Evolutionary conservation across 2,888 invertebrate genomes (phyloP).

Genomic region (Nipponacmea schrenckii): DNA sequence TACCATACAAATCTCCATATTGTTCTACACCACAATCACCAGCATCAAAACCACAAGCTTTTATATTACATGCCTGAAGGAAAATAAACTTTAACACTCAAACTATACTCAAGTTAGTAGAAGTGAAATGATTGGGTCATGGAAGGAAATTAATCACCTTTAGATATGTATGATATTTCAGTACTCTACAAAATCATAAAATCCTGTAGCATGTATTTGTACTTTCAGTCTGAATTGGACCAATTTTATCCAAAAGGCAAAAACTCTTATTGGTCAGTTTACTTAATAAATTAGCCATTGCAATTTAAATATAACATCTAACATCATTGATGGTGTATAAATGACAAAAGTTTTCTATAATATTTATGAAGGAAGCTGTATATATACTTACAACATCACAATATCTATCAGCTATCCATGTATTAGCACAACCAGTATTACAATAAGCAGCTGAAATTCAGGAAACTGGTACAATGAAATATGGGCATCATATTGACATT

Average conservation of each 20-base stretch:
- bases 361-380: too few species aligned
- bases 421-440: constrained; percentile 68
- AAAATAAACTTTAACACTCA: not conserved
- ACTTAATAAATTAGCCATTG: too few species aligned
- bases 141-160: not conserved
- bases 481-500: too few species aligned
- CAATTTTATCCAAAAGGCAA: too few species aligned
- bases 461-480: too few species aligned
- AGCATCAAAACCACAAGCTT: constrained; percentile 70
- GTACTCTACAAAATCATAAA: too few species aligned
- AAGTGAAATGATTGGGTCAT: not conserved
- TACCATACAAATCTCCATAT: constrained; percentile 54
- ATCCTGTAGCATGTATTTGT: too few species aligned
- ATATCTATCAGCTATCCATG: constrained; percentile 70
- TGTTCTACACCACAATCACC: constrained; percentile 70
- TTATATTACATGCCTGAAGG: constrained; percentile 65
- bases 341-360: too few species aligned
- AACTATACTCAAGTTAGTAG: not conserved
- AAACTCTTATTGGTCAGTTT: too few species aligned
- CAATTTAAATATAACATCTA: too few species aligned
- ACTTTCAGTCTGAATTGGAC: too few species aligned
- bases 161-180: not conserved
- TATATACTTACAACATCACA: constrained; percentile 69
- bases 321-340: too few species aligned
- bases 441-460: constrained; percentile 57